Evolutionary conservation across 1,140 invertebrate genomes (phyloP).

Genomic region (Mesaphorura yosii): DNA sequence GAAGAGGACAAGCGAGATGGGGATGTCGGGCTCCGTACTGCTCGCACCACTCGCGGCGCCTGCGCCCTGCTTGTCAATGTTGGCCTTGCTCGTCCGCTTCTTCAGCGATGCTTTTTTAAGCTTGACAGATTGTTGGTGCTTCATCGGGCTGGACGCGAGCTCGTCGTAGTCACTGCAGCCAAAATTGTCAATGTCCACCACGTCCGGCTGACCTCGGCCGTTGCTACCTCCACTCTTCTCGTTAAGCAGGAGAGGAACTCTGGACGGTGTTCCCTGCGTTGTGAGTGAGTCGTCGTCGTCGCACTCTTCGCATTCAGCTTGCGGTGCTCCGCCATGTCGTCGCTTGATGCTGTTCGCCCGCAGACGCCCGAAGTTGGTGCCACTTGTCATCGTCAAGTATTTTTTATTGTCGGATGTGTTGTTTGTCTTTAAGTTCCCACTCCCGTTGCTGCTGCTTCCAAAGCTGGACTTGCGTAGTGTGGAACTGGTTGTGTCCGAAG

Average conservation of each 20-base stretch:
- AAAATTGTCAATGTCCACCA: conserved; percentile 31
- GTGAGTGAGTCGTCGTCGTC: not conserved
- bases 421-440: too few relatives aligned
- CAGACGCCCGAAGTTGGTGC: not conserved
- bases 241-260: conserved; percentile 53
- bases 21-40: conserved; percentile 53
- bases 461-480: not conserved
- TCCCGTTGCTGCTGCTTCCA: too few relatives aligned
- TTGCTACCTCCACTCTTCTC: conserved; percentile 27
- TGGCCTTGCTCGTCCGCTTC: too few relatives aligned
- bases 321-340: too few relatives aligned
- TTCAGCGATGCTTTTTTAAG: too few relatives aligned
- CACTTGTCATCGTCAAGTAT: not conserved
- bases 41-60: conserved; percentile 9
- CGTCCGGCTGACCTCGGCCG: too few relatives aligned
- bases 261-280: conserved; percentile 52
- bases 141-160: too few relatives aligned
- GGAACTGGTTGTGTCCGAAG: too few relatives aligned
- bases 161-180: conserved; percentile 6
- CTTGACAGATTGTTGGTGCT: too few relatives aligned
- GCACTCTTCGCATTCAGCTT: not conserved
- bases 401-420: not conserved
- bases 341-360: too few relatives aligned
- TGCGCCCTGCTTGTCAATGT: not conserved
- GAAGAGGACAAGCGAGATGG: conserved; percentile 55